Conservation (phyloP, 1,140 invertebrate species). For the Aphaenogaster floridana region DNA sequence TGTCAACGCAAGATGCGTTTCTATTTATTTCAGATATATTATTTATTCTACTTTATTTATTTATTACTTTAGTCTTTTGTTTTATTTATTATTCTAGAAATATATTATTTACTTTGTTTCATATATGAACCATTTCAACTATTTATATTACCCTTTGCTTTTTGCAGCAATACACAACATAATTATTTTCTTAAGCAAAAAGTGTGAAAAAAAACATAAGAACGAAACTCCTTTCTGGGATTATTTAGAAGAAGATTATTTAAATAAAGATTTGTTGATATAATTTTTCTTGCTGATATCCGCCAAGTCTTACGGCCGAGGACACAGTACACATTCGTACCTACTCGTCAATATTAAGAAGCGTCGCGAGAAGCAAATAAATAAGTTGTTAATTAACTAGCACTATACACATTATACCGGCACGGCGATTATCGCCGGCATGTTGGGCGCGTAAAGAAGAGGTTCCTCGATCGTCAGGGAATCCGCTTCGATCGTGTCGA, state of each 20-base stretch:
- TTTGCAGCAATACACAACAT: not conserved
- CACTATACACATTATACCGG: not conserved
- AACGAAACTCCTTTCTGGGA: not conserved
- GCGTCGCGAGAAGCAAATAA: conserved; percentile 53
- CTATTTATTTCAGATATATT: not conserved
- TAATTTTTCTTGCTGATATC: not conserved
- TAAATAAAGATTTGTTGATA: not conserved
- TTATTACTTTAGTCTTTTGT: not conserved
- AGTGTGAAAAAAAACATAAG: not conserved
- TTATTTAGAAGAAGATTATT: not conserved
- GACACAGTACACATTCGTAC: conserved; percentile 68
- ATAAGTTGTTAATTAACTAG: conserved; percentile 34
- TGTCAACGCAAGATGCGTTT: not conserved
- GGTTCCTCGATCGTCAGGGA: conserved; percentile 28
- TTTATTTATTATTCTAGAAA: not conserved
- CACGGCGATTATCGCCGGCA: conserved; percentile 6
- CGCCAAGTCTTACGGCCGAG: conserved; percentile 64
- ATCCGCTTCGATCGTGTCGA: conserved; percentile 33
- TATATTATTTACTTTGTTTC: not conserved
- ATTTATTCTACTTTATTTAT: not conserved
- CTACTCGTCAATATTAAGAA: conserved; percentile 79
- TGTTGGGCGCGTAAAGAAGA: conserved; percentile 3
- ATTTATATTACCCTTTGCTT: not conserved
- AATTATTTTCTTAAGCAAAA: not conserved
- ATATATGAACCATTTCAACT: not conserved